Conservation (phyloP, 2,888 invertebrate genomes). For the Tetanocera ferruginea region DNA sequence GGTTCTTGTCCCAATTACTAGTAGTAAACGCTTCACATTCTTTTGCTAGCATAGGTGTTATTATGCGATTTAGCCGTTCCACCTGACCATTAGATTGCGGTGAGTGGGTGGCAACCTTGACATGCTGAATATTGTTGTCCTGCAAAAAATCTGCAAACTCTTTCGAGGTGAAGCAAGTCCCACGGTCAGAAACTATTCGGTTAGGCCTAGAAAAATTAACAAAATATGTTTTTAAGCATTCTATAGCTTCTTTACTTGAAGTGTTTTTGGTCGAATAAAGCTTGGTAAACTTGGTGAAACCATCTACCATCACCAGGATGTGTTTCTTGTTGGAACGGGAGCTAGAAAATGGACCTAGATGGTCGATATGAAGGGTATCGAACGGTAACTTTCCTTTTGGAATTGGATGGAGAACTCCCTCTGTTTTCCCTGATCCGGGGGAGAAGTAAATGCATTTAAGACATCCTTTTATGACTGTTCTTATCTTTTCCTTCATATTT, state of each 20-base stretch:
- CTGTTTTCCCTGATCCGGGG: neutral
- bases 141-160: neutral
- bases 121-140: conserved; percentile 15
- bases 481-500: conserved; percentile 7
- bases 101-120: conserved; percentile 33
- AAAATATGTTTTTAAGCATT: conserved; percentile 31
- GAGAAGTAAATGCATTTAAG: conserved; percentile 14
- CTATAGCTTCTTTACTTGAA: conserved; percentile 24
- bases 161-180: neutral
- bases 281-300: conserved; percentile 28
- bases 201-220: neutral
- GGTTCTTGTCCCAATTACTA: conserved; percentile 3
- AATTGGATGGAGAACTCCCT: conserved; percentile 8
- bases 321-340: too few relatives aligned
- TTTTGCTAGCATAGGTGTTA: neutral
- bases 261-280: neutral
- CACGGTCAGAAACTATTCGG: neutral
- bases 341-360: conserved; percentile 29
- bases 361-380: conserved; percentile 27
- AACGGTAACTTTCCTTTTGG: conserved; percentile 1
- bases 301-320: too few relatives aligned
- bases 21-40: neutral
- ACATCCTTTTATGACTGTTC: neutral
- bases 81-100: conserved; percentile 40
- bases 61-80: conserved; percentile 15